These are phyloP conservation scores for Grammomys surdaster DNA, from an alignment of 2,113 vertebrate species.

Conservation along the genomic window DNA sequence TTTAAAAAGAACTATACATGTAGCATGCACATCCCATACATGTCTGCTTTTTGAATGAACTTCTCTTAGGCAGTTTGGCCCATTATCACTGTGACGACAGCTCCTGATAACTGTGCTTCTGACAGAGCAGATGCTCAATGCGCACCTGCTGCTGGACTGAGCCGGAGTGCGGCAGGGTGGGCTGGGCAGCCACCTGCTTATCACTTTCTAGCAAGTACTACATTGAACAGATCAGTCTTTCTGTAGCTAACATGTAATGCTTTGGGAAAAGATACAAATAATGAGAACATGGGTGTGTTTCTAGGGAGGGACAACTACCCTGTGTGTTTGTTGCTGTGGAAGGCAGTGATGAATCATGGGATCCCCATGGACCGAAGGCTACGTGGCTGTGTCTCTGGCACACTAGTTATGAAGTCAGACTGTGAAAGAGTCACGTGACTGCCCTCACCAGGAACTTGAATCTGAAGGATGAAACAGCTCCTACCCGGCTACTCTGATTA, in stretches of 20 bases:
- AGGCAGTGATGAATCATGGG: not conserved
- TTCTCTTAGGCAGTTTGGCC: not conserved
- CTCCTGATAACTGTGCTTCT: not conserved
- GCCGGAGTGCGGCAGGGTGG: not conserved
- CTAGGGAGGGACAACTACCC: not conserved
- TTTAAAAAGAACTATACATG: not conserved
- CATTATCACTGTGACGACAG: not conserved
- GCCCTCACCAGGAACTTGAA: not conserved
- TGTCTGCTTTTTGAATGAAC: not conserved
- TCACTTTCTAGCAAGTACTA: not conserved
- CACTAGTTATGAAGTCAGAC: not conserved
- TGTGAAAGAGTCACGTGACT: not conserved
- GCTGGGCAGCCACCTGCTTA: not conserved
- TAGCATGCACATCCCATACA: not conserved
- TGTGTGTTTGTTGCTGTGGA: not conserved
- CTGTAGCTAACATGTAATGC: not conserved
- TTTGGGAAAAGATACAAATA: not conserved
- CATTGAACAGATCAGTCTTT: not conserved
- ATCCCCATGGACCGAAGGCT: not conserved
- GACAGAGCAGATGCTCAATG: not conserved
- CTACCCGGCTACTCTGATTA: not conserved
- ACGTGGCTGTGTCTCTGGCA: not conserved
- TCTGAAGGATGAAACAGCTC: not conserved
- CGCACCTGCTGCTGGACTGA: not conserved
- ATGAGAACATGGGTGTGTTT: not conserved